Evolutionary conservation across 2,888 invertebrate species (phyloP).

Genomic region (Marronus borbonicus): DNA sequence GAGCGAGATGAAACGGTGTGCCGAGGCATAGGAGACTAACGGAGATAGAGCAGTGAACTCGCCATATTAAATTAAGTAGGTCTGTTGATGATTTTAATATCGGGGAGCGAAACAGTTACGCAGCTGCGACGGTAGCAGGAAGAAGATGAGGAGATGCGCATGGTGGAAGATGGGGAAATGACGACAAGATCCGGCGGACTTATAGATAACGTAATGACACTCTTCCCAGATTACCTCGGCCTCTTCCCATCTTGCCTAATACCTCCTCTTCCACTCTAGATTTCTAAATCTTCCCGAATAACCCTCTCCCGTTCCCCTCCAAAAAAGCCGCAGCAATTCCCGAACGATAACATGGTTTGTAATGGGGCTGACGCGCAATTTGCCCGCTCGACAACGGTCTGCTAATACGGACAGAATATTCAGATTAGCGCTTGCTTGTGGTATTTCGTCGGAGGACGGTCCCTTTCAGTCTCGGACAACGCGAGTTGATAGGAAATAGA

Average conservation of each 20-base stretch:
- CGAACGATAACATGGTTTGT: conserved; percentile 44
- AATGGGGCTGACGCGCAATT: conserved; percentile 46
- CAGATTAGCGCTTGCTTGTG: conserved; percentile 27
- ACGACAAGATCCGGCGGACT: conserved; percentile 29
- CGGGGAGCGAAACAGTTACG: conserved; percentile 4
- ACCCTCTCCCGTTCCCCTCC: not conserved
- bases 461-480: not conserved
- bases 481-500: not conserved
- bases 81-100: conserved; percentile 46
- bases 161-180: not conserved
- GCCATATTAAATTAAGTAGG: conserved; percentile 42
- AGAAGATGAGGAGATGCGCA: too few relatives aligned
- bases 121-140: too few relatives aligned
- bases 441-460: not conserved
- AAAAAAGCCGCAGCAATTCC: conserved; percentile 47
- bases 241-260: not conserved
- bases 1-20: not conserved
- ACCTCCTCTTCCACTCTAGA: not conserved
- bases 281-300: too few relatives aligned
- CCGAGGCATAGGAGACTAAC: not conserved
- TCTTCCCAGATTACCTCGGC: conserved; percentile 35
- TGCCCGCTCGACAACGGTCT: conserved; percentile 39
- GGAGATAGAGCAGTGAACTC: not conserved
- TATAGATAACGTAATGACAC: conserved; percentile 46
- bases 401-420: conserved; percentile 40